phyloP scores from a whole-genome alignment of 2,113 vertebrate genomes.

The Psophia crepitans region DNA sequence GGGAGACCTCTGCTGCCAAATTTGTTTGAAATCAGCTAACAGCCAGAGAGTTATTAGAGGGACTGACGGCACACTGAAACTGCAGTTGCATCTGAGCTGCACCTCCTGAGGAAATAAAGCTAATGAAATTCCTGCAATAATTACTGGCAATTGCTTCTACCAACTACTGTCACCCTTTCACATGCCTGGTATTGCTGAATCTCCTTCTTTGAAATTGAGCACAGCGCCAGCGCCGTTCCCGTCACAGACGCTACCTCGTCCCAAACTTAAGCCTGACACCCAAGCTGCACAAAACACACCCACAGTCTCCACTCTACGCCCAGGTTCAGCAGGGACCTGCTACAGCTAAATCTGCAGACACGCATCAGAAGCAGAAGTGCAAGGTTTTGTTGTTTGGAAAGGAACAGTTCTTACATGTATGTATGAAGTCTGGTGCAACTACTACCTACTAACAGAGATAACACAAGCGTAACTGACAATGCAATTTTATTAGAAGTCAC shows the following conservation, averaged over 20 bases:
- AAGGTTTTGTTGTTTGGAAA: background rate
- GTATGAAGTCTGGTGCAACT: slow-evolving; percentile 29
- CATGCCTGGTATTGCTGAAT: accelerated
- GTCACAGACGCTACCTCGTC: slow-evolving; percentile 17
- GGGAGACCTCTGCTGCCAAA: background rate
- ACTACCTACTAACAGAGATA: background rate
- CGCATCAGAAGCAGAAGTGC: background rate
- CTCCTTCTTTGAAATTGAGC: background rate
- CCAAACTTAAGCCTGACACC: background rate
- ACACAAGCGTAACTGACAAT: background rate
- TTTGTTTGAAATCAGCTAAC: background rate
- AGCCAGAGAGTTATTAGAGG: background rate
- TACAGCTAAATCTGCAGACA: background rate
- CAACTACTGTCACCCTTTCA: background rate
- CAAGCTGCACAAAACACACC: background rate
- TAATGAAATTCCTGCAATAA: background rate
- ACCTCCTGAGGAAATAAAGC: background rate
- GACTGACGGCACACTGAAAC: background rate
- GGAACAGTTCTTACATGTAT: slow-evolving; percentile 9
- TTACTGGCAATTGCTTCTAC: background rate
- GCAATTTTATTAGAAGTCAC: background rate
- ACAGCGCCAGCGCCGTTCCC: background rate
- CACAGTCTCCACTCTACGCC: accelerated
- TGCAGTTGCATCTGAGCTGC: background rate
- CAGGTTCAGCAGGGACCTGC: background rate